Evolutionary conservation across 2,797 vertebrate species (phyloP).

Genomic region (Carduelis carduelis): DNA sequence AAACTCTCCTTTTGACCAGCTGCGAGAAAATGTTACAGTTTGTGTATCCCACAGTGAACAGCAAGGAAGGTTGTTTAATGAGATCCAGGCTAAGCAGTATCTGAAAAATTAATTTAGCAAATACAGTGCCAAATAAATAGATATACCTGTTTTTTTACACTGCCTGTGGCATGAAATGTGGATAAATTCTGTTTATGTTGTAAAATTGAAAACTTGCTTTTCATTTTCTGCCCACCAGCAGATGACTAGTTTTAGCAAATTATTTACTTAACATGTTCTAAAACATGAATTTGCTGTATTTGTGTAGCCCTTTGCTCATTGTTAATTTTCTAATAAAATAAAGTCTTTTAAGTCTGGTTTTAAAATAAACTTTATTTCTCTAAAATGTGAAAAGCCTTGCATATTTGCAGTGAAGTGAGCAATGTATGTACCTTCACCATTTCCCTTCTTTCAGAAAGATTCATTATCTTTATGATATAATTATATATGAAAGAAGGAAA

Average conservation of each 20-base stretch:
- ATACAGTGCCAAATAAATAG: constrained; percentile 40
- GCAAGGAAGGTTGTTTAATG: constrained; percentile 25
- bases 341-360: constrained; percentile 41
- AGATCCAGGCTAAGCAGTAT: constrained; percentile 19
- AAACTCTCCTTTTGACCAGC: constrained; percentile 26
- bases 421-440: neutral
- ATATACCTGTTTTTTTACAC: neutral
- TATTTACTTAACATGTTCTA: constrained; percentile 47
- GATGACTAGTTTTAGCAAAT: constrained; percentile 40
- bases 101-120: constrained; percentile 50
- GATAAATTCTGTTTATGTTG: neutral
- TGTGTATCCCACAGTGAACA: constrained; percentile 8
- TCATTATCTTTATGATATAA: neutral
- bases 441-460: constrained; percentile 7
- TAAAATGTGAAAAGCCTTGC: constrained; percentile 9
- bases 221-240: constrained; percentile 30
- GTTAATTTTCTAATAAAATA: constrained; percentile 45
- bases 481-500: neutral
- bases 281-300: constrained; percentile 43
- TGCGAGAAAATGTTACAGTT: constrained; percentile 14
- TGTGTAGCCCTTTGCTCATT: constrained; percentile 39
- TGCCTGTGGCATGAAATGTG: neutral
- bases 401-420: neutral
- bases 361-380: constrained; percentile 19
- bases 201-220: constrained; percentile 24